Evolutionary conservation across 1,140 invertebrate species (phyloP).

Genomic region (Rhopalosiphum padi): DNA sequence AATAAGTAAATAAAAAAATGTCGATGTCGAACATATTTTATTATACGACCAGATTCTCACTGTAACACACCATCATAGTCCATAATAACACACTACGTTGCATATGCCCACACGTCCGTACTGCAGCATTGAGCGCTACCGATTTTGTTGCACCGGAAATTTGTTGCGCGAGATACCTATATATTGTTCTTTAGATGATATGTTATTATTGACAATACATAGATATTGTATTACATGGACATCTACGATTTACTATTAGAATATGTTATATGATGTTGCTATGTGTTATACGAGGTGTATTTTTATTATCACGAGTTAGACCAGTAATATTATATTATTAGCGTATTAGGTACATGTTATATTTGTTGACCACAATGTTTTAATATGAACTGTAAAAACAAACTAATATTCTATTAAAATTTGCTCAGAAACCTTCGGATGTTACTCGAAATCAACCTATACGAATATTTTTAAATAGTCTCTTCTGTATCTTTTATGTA

Average conservation of each 20-base stretch:
- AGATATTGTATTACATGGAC: too few relatives aligned
- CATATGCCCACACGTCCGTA: background rate
- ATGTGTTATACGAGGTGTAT: background rate
- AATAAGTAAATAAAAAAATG: slow-evolving; percentile 28
- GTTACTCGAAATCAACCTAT: background rate
- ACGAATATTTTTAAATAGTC: too few relatives aligned
- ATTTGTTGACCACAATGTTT: background rate
- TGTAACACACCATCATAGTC: background rate
- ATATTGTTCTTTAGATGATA: too few relatives aligned
- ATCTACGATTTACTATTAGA: too few relatives aligned
- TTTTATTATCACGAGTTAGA: too few relatives aligned
- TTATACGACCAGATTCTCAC: background rate
- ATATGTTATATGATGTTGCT: background rate
- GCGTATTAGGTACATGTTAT: too few relatives aligned
- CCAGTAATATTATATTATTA: background rate
- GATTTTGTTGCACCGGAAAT: background rate
- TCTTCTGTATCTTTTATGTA: too few relatives aligned
- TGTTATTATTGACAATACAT: background rate
- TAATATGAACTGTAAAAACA: background rate
- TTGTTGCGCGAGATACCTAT: background rate
- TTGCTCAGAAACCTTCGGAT: background rate
- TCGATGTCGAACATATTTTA: slow-evolving; percentile 45
- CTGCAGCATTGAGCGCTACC: background rate
- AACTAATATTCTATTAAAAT: background rate
- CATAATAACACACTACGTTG: background rate